Percentiles rank a stretch among this genome's conserved stretches.
These are phyloP conservation scores for Psophia crepitans DNA, from an alignment of 2,113 vertebrate species.

Conservation along the genomic window DNA sequence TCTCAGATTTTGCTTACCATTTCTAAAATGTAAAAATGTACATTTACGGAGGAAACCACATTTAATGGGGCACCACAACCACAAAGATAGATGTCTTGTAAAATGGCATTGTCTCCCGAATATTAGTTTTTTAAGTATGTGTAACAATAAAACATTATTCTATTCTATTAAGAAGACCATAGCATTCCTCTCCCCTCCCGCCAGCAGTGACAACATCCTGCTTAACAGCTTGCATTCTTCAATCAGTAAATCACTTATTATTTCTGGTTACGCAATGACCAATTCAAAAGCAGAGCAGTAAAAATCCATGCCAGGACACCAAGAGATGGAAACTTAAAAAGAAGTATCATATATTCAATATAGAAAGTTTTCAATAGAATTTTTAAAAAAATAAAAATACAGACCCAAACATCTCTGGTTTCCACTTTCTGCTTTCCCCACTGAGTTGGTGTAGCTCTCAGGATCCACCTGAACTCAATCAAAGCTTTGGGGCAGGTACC, in stretches of 20 bases:
- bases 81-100: background rate
- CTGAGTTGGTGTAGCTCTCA: fast-evolving
- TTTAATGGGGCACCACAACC: background rate
- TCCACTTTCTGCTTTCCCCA: background rate
- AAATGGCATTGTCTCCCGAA: background rate
- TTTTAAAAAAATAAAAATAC: background rate
- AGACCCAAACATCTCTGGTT: background rate
- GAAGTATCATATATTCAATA: background rate
- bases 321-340: background rate
- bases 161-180: background rate
- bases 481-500: background rate
- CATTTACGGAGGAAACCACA: background rate
- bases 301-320: background rate
- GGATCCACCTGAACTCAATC: background rate
- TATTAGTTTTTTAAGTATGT: background rate
- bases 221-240: background rate
- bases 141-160: background rate
- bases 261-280: background rate
- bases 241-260: background rate
- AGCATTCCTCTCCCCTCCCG: no score
- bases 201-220: background rate
- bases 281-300: background rate
- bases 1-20: background rate
- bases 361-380: background rate
- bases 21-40: background rate